Percentiles rank a stretch among this genome's conserved stretches.
phyloP scores from a whole-genome alignment of 1,140 invertebrate genomes.

The Helicorthomorpha holstii region DNA sequence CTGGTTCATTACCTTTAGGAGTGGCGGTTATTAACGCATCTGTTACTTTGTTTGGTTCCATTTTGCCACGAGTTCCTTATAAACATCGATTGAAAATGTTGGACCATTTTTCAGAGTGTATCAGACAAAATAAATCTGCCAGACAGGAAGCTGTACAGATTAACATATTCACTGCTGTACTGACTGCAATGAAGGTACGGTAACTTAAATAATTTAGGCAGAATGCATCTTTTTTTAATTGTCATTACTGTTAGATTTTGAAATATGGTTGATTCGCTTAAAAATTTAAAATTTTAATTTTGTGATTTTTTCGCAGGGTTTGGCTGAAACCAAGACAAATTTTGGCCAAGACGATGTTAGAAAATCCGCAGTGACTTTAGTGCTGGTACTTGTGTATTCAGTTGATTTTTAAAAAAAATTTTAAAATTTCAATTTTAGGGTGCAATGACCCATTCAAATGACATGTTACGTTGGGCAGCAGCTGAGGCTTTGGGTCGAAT shows the following conservation, averaged over 20 bases:
- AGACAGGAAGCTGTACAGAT: conserved; percentile 90
- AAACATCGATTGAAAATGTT: conserved; percentile 94
- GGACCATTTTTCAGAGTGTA: conserved; percentile 89
- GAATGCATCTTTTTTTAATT: too few species aligned
- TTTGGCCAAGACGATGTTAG: conserved; percentile 80
- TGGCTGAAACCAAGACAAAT: conserved; percentile 69
- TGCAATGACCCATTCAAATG: conserved; percentile 64
- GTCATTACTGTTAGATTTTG: neutral
- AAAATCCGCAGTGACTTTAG: conserved; percentile 61
- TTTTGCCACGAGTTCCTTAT: conserved; percentile 83
- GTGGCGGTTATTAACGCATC: conserved; percentile 92
- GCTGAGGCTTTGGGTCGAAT: conserved; percentile 74
- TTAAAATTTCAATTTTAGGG: conserved; percentile 19
- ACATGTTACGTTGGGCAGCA: conserved; percentile 69
- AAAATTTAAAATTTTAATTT: neutral
- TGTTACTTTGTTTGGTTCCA: conserved; percentile 76
- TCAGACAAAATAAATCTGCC: conserved; percentile 75
- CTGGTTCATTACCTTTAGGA: conserved; percentile 82
- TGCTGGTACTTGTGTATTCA: conserved; percentile 27
- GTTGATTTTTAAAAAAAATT: neutral
- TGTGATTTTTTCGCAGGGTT: conserved; percentile 27
- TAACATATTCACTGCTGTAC: conserved; percentile 86
- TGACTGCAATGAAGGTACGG: conserved; percentile 62
- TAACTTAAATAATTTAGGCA: neutral
- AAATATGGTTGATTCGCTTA: neutral